Conservation (phyloP, 1,140 invertebrate genomes). For the Monomorium pharaonis region DNA sequence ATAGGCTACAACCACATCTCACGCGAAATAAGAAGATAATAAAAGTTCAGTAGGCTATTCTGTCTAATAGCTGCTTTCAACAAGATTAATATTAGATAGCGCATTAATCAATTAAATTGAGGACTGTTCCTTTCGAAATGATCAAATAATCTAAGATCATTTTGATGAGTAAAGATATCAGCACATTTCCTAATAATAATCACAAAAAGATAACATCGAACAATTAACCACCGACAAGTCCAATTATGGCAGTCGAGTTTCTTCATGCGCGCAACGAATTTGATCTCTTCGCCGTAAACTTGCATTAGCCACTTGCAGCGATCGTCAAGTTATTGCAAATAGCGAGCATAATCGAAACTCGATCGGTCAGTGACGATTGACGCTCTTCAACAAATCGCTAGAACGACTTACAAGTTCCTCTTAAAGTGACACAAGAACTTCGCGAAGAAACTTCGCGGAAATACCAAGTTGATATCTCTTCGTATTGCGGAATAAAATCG, state of each 20-base stretch:
- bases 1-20: neutral
- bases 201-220: neutral
- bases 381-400: neutral
- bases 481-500: neutral
- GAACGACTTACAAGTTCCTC: neutral
- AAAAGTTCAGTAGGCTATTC: neutral
- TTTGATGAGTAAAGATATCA: neutral
- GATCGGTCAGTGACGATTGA: neutral
- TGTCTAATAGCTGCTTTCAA: neutral
- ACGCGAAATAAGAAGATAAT: neutral
- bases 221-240: neutral
- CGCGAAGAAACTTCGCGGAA: conserved; percentile 4
- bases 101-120: neutral
- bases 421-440: neutral
- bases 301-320: neutral
- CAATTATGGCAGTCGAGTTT: neutral
- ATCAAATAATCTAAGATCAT: neutral
- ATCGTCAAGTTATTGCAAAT: neutral
- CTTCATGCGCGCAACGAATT: neutral
- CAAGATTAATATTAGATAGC: neutral
- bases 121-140: neutral
- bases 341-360: neutral
- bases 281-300: neutral
- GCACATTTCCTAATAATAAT: neutral
- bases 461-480: neutral